phyloP scores from a whole-genome alignment of 2,888 invertebrate species.

The Apeira syringaria region DNA sequence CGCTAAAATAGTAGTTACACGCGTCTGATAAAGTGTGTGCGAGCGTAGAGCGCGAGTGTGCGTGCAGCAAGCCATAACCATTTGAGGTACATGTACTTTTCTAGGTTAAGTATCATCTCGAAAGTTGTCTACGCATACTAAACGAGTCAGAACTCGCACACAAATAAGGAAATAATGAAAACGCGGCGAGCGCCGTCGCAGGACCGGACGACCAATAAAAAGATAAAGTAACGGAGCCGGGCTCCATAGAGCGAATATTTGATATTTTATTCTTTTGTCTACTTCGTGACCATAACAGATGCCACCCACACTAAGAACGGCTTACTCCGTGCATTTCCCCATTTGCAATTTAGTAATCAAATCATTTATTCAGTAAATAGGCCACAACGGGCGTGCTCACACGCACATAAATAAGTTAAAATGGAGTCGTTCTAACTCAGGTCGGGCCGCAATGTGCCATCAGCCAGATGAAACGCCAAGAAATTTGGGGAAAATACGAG shows the following conservation, averaged over 20 bases:
- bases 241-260: conserved; percentile 27
- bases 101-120: conserved; percentile 59
- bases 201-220: conserved; percentile 40
- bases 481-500: conserved; percentile 22
- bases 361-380: conserved; percentile 38
- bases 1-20: not conserved
- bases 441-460: conserved; percentile 26
- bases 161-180: conserved; percentile 60
- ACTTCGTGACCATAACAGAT: conserved; percentile 21
- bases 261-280: conserved; percentile 33
- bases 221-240: conserved; percentile 40
- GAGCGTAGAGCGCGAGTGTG: conserved; percentile 21
- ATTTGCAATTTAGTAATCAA: conserved; percentile 38
- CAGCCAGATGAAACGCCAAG: conserved; percentile 27
- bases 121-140: conserved; percentile 56
- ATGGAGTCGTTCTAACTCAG: conserved; percentile 30
- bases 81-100: conserved; percentile 38
- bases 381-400: conserved; percentile 34
- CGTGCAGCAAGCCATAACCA: conserved; percentile 32
- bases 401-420: conserved; percentile 34
- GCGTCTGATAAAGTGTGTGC: conserved; percentile 9
- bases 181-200: conserved; percentile 38
- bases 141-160: conserved; percentile 35
- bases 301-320: conserved; percentile 25
- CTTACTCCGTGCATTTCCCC: conserved; percentile 30